A percentile compares a stretch with the other conserved stretches of the same genome.
Evolutionary conservation across 2,797 vertebrate species (phyloP).

Genomic region (Enteromius mattozi): DNA sequence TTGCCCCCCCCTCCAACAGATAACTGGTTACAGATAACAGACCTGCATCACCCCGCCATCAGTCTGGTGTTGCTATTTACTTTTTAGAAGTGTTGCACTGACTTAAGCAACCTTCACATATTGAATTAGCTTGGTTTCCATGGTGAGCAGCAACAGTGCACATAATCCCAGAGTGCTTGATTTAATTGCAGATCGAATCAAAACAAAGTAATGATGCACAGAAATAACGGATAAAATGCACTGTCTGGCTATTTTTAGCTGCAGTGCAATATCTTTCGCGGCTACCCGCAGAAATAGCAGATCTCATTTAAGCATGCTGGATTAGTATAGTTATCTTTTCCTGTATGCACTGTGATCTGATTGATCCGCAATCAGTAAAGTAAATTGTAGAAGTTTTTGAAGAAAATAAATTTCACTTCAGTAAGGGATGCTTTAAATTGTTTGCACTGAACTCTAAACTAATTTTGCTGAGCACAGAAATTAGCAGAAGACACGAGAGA

Average conservation of each 20-base stretch:
- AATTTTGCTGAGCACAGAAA: constrained; percentile 6
- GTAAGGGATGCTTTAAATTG: neutral
- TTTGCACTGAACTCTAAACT: constrained; percentile 32
- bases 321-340: constrained; percentile 5
- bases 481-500: constrained; percentile 1
- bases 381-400: neutral
- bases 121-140: constrained; percentile 59
- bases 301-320: constrained; percentile 39
- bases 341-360: constrained; percentile 17
- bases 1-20: neutral
- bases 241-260: constrained; percentile 52
- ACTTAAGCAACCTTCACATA: constrained; percentile 41
- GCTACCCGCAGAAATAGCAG: constrained; percentile 21
- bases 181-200: constrained; percentile 62
- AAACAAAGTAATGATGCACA: constrained; percentile 57
- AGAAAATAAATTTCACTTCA: neutral
- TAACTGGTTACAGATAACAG: constrained; percentile 52
- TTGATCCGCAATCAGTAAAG: neutral
- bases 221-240: constrained; percentile 49
- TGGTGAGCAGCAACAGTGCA: constrained; percentile 57
- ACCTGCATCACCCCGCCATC: constrained; percentile 38
- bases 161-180: constrained; percentile 54
- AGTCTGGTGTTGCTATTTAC: constrained; percentile 48
- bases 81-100: constrained; percentile 28
- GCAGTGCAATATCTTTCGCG: constrained; percentile 17